phyloP scores from a whole-genome alignment of 2,797 vertebrate genomes.

The Gymnoscopelus braueri region DNA sequence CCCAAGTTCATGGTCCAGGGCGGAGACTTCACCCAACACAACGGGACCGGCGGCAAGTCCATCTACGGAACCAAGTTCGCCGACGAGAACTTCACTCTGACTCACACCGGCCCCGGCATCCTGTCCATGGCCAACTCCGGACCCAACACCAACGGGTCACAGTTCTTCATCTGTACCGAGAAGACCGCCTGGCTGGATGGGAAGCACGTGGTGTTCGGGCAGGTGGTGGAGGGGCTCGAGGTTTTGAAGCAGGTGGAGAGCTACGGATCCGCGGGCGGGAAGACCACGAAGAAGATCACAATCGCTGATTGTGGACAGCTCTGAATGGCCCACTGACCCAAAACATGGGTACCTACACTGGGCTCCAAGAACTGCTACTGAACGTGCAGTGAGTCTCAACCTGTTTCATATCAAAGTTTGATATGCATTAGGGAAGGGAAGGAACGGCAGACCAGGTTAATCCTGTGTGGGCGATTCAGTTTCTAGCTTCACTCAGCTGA shows the following conservation, averaged over 20 bases:
- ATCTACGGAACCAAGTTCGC: slow-evolving; percentile 93
- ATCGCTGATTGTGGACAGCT: slow-evolving; percentile 86
- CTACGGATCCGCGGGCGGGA: slow-evolving; percentile 79
- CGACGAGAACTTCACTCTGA: slow-evolving; percentile 92
- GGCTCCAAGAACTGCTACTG: no score
- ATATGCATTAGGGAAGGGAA: no score
- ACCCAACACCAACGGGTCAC: slow-evolving; percentile 92
- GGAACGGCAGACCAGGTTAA: no score
- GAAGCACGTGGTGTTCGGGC: slow-evolving; percentile 92
- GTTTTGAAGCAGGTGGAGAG: slow-evolving; percentile 82
- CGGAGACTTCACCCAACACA: slow-evolving; percentile 93
- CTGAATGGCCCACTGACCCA: slow-evolving; percentile 43
- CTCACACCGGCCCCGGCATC: slow-evolving; percentile 81
- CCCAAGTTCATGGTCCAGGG: slow-evolving; percentile 86
- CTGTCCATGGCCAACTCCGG: slow-evolving; percentile 97
- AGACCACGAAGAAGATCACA: slow-evolving; percentile 77
- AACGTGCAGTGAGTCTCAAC: no score
- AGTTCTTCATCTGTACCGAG: slow-evolving; percentile 94
- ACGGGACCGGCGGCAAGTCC: slow-evolving; percentile 95
- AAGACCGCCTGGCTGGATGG: slow-evolving; percentile 89
- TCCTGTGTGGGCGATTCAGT: no score
- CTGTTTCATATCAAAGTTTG: no score
- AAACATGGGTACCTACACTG: no score
- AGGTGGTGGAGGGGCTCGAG: slow-evolving; percentile 82
- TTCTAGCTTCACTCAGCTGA: no score